Base-by-base conservation (phyloP, 1,140 invertebrate genomes). In the Halesus radiatus region DNA sequence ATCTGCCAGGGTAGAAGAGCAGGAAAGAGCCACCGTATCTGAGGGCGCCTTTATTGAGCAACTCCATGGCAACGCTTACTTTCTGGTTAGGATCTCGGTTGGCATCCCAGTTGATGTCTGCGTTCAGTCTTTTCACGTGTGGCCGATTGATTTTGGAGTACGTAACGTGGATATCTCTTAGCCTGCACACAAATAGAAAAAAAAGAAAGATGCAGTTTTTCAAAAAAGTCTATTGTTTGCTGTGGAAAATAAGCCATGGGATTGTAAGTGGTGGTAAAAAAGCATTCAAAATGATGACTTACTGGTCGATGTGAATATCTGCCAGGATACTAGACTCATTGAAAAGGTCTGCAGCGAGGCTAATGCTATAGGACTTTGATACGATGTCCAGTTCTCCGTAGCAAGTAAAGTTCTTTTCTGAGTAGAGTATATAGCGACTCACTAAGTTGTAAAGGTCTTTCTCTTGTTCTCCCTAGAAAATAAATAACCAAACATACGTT, bases 81-180 rank as follows among this genome's bases (percentile, higher is more conserved):
- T 94, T 93, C 84, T 94, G 91, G 54, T 92, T 91, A 0, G 94
- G 94, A 89, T 96, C 94, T 10, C 95, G 90, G 87, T 95, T 96
- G 0, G 94, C 94, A 84, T 96, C 94, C 95, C 95, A 96, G 83
- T 95, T 95, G 0, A 96, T 84, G 78, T 94, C 93, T 0, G 94
- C 85, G 0, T 92, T 93, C 3, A 93, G 87, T 72, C 93, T 92
- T 84, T 94, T 94, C 18, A 90, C 90, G 20, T 87, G 84, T 0
- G 88, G 85, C 23, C 91, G 90, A 78, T 92, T 91, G 6, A 92
- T 87, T 0, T 91, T 90, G 32, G 90, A 91, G 68, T 93, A 86
- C 1, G 91, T 90, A 18, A 96, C 84, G 80, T 93, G 92, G n/a
- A 96, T 88, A 85, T 96, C 95, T 60, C 94, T 90, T 79, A 94